Evolutionary conservation across 1,140 invertebrate species (phyloP).

Genomic region (Tigriopus japonicus): DNA sequence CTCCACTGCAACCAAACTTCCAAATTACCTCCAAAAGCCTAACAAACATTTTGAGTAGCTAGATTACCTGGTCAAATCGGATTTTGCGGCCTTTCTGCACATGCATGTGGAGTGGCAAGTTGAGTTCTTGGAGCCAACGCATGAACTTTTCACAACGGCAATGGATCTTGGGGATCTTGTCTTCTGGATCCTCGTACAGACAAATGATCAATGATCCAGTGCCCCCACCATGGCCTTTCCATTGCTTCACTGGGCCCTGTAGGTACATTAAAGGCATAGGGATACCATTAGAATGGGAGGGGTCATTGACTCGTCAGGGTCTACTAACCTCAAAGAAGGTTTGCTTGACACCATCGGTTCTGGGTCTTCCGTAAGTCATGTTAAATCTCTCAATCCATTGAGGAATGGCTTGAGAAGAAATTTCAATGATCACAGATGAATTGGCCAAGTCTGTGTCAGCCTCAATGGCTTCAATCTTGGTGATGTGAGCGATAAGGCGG

Average conservation of each 20-base stretch:
- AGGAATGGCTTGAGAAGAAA: not conserved
- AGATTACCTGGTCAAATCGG: not conserved
- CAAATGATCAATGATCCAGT: conserved; percentile 1
- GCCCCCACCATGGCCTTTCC: not conserved
- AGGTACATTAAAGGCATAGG: no score
- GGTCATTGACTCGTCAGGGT: no score
- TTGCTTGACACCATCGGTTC: not conserved
- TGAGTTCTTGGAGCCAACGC: conserved; percentile 2
- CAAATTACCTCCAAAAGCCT: no score
- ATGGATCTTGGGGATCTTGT: conserved; percentile 2
- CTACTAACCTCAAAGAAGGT: conserved; percentile 6
- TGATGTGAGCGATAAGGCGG: conserved; percentile 3
- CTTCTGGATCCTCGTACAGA: conserved; percentile 8
- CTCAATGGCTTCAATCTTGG: conserved; percentile 2
- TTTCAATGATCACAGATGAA: conserved; percentile 2
- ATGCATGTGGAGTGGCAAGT: not conserved
- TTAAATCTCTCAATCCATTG: conserved; percentile 6
- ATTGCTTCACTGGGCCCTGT: conserved; percentile 8
- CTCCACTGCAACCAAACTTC: not conserved
- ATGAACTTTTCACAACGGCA: not conserved
- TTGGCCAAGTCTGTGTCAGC: not conserved
- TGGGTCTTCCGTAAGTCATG: not conserved
- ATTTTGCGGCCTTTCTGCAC: not conserved
- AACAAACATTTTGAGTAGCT: not conserved
- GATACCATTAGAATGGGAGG: not conserved